phyloP scores from a whole-genome alignment of 1,140 invertebrate species.

The Colletes gigas region DNA sequence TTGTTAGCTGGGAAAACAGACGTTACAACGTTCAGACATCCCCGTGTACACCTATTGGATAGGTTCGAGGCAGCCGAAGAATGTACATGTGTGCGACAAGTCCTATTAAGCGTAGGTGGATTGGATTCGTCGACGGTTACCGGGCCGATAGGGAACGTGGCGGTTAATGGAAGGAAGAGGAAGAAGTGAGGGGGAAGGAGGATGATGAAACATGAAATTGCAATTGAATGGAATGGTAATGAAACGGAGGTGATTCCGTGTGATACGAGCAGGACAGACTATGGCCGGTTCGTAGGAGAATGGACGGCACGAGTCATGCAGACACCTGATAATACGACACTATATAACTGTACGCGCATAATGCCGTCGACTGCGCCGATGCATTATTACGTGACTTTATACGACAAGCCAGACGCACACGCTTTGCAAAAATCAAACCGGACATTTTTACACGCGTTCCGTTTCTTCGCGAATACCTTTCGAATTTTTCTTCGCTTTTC shows the following conservation, averaged over 20 bases:
- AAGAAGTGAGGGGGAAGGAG: too few relatives aligned
- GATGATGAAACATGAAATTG: slow-evolving; percentile 64
- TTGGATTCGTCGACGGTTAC: slow-evolving; percentile 47
- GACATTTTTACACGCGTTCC: not conserved
- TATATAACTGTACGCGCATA: slow-evolving; percentile 26
- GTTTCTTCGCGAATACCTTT: not conserved
- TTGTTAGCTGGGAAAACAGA: not conserved
- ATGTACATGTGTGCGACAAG: slow-evolving; percentile 6
- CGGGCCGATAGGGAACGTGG: not conserved
- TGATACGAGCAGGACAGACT: slow-evolving; percentile 47
- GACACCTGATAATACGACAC: slow-evolving; percentile 38
- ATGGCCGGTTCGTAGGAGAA: slow-evolving; percentile 23
- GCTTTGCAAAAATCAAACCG: too few relatives aligned
- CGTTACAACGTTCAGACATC: not conserved
- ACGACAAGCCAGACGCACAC: not conserved
- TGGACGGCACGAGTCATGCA: slow-evolving; percentile 24
- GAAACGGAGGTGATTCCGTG: slow-evolving; percentile 60
- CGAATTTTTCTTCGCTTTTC: too few relatives aligned
- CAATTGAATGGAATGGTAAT: slow-evolving; percentile 64
- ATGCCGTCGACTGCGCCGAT: slow-evolving; percentile 1
- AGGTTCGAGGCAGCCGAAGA: not conserved
- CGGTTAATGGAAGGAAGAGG: not conserved
- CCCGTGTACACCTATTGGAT: not conserved
- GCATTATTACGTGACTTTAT: not conserved
- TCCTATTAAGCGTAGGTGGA: slow-evolving; percentile 49